Conservation (phyloP, 2,888 invertebrate genomes). For the Troglohyphantes excavatus region DNA sequence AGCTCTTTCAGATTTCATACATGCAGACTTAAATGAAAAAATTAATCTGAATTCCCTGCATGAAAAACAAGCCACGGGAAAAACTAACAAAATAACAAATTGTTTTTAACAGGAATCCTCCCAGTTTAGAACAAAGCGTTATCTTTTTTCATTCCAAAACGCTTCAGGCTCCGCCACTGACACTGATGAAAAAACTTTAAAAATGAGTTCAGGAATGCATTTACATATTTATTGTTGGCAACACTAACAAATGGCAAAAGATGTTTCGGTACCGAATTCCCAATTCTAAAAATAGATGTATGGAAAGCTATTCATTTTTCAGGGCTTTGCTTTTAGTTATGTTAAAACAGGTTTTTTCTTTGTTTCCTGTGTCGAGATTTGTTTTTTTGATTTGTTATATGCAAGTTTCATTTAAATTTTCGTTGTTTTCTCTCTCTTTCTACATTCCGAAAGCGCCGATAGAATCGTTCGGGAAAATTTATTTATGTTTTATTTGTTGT, state of each 20-base stretch:
- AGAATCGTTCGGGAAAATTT: slow-evolving; percentile 27
- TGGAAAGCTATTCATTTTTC: slow-evolving; percentile 52
- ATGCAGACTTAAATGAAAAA: not conserved
- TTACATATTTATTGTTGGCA: slow-evolving; percentile 64
- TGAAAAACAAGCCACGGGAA: not conserved
- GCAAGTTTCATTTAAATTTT: slow-evolving; percentile 35
- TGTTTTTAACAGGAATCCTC: slow-evolving; percentile 41
- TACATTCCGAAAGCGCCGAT: slow-evolving; percentile 42
- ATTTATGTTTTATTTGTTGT: not conserved
- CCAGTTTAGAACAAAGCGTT: slow-evolving; percentile 21
- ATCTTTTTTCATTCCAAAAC: slow-evolving; percentile 33
- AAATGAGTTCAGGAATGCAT: slow-evolving; percentile 37
- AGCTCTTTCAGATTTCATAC: no score
- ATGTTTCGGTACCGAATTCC: slow-evolving; percentile 16
- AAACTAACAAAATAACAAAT: slow-evolving; percentile 30
- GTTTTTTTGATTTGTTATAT: no score
- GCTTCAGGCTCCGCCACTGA: slow-evolving; percentile 11
- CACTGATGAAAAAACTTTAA: slow-evolving; percentile 47
- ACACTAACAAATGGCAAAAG: slow-evolving; percentile 23
- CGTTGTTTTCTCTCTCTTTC: slow-evolving; percentile 10
- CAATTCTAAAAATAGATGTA: slow-evolving; percentile 36
- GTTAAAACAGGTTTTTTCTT: not conserved
- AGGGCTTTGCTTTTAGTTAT: not conserved
- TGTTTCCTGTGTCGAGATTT: slow-evolving; percentile 4
- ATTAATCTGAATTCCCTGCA: not conserved